Conservation (phyloP, 2,888 invertebrate species). For the Alsophila aescularia region DNA sequence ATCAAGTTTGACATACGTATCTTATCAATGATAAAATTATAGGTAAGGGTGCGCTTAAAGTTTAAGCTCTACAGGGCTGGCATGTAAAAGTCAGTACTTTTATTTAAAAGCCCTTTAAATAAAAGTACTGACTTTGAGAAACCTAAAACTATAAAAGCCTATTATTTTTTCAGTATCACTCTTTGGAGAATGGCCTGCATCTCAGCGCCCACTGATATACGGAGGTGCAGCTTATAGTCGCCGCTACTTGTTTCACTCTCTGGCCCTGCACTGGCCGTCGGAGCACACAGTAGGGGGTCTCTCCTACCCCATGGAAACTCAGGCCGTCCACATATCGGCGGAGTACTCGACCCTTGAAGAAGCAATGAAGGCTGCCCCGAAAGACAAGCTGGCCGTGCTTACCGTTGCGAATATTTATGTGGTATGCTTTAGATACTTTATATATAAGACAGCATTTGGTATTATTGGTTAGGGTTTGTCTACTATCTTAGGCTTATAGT, state of each 20-base stretch:
- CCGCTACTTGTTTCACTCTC: slow-evolving; percentile 65
- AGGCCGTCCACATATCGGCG: slow-evolving; percentile 60
- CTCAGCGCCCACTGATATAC: slow-evolving; percentile 54
- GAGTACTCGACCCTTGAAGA: slow-evolving; percentile 55
- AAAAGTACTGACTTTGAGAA: background rate
- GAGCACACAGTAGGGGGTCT: slow-evolving; percentile 62
- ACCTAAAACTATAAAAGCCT: background rate
- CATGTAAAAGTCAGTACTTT: no score
- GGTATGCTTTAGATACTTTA: slow-evolving; percentile 41
- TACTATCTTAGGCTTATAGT: no score
- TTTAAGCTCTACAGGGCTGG: no score
- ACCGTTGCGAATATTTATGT: slow-evolving; percentile 60
- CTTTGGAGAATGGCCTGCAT: slow-evolving; percentile 53
- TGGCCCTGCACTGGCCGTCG: slow-evolving; percentile 64
- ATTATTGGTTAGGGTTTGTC: no score
- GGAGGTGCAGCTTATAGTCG: slow-evolving; percentile 69
- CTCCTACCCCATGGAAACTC: slow-evolving; percentile 65
- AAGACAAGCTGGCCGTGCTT: slow-evolving; percentile 65
- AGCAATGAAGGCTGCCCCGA: slow-evolving; percentile 50
- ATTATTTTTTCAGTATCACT: slow-evolving; percentile 53
- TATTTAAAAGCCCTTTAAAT: no score
- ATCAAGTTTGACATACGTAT: no score
- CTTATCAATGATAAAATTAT: no score
- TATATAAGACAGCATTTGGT: background rate
- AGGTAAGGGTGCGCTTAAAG: no score